Evolutionary conservation across 1,140 invertebrate genomes (phyloP), one percentile per base, ranked within the genome.

Genomic region (Anastrepha ludens): DNA sequence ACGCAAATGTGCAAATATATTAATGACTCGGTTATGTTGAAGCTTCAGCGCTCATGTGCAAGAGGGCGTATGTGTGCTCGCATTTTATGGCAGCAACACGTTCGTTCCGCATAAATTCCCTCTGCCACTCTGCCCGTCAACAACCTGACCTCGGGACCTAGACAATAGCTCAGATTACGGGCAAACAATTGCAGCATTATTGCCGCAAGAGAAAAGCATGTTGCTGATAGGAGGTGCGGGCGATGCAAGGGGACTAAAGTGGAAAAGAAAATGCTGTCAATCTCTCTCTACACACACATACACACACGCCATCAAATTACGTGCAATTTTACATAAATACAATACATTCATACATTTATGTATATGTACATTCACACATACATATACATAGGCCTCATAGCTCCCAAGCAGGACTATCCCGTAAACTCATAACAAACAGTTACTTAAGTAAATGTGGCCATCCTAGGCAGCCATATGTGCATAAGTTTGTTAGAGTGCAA

Each of bases 141-240:
- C 41, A 13, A 17, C 15, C 47, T 86, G 60, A 86, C 85, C 60
- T 17, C 59, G 41, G 15, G 85, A 8, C 3, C 13, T 41, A 41
- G 64, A 86, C 85, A 86, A 86, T 86, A 65, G 60, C 47, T 65
- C 64, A 86, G 85, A 86, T 86, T 86, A 65, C 85, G 64, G 67
- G 67, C 67, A 74, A 47, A 74, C 39, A 74, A 44, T 47, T 74
- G 67, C 67, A 39, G 67, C 67, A 44, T 17, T 74, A 44, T 67
- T 41, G 20, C 64, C 11, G 64, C 29, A 39, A 41, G 13, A 15
- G 29, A 8, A 11, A 39, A 67, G 29, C 9, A 65, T 65, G 0
- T 65, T 65, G 20, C 20, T 8, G 20, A 39, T 29, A 29, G 5
- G 67, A 4, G 41, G 5, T 2, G 67, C 67, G 41, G 41, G 41